Base-by-base conservation (phyloP, 2,113 vertebrate species). In the Neogale vison region DNA sequence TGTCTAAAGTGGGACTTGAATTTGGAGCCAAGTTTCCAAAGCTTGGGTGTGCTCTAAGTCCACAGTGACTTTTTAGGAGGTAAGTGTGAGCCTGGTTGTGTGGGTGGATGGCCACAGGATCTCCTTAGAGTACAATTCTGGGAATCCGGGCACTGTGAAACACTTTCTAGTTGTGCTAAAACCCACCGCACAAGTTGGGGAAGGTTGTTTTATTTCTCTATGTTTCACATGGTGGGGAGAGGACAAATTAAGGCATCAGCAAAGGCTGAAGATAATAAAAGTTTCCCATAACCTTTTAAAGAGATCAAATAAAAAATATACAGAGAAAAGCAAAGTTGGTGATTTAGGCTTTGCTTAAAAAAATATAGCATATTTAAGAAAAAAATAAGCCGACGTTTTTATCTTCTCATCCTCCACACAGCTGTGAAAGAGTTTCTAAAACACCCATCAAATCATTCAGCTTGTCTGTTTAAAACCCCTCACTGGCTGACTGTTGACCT, bases 241-340 rank as follows among this genome's bases (percentile, higher is more conserved):
- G 72, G 36, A 71, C 65, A 82, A 31, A 50, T 71, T 31, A 93
- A 20, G 77, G 23, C 80, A 50, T 42, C 42, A 63, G 61, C 47
- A 67, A 87, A 67, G 86, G 81, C 69, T 83, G 50, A 61, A 80
- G 39, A n/a, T 57, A 61, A 79, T 61, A 69, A 65, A 92, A 72
- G 12, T 82, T 91, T 95, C 84, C 47, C 63, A 67, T 93, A 74
- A 79, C 18, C 15, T 77, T 96, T 93, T 42, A 69, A 76, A 89
- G 52, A 96, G 65, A 95, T 65, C 4, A 20, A 55, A 77, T 96
- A 42, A 90, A 83, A 97, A 95, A 80, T 79, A 45, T 7, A 8
- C 39, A 67, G 36, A 86, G 39, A 42, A 82, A 92, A 93, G 47
- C 39, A 39, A 79, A 93, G 39, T n/a, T 39, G 79, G 67, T 61